A percentile compares a stretch with the other conserved stretches of the same genome.
These are phyloP conservation scores for Parnassius smintheus DNA, from an alignment of 2,888 invertebrate species.

Conservation along the genomic window DNA sequence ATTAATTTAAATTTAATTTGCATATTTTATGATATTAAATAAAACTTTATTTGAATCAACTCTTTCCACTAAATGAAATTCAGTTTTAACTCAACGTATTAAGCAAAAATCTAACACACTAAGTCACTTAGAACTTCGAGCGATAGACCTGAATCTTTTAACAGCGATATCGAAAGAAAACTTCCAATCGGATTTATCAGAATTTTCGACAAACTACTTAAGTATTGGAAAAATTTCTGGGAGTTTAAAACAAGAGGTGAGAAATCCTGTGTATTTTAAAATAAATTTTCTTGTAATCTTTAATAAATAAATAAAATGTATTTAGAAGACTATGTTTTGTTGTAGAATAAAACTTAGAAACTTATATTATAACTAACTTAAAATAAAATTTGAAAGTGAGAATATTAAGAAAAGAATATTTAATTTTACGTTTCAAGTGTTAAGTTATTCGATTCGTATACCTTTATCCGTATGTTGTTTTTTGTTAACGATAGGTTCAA, in stretches of 20 bases:
- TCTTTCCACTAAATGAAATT: neutral
- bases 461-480: neutral
- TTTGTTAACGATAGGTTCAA: neutral
- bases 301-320: no score
- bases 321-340: slow-evolving; percentile 18
- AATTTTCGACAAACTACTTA: slow-evolving; percentile 65
- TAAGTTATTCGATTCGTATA: slow-evolving; percentile 1
- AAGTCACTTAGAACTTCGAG: no score
- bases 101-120: no score
- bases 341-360: slow-evolving; percentile 11
- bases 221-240: slow-evolving; percentile 55
- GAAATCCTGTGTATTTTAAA: slow-evolving; percentile 15
- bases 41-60: no score
- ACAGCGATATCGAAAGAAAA: slow-evolving; percentile 51
- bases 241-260: slow-evolving; percentile 44
- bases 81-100: neutral
- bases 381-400: no score
- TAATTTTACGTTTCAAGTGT: slow-evolving; percentile 1
- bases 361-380: no score
- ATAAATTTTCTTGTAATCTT: no score
- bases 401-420: slow-evolving; percentile 15
- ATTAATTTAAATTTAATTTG: no score
- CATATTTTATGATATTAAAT: no score
- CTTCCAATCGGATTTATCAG: slow-evolving; percentile 69
- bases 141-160: no score